Evolutionary conservation across 2,888 invertebrate species (phyloP), one percentile per base, ranked within the genome.

Genomic region (Nasonia oneida): DNA sequence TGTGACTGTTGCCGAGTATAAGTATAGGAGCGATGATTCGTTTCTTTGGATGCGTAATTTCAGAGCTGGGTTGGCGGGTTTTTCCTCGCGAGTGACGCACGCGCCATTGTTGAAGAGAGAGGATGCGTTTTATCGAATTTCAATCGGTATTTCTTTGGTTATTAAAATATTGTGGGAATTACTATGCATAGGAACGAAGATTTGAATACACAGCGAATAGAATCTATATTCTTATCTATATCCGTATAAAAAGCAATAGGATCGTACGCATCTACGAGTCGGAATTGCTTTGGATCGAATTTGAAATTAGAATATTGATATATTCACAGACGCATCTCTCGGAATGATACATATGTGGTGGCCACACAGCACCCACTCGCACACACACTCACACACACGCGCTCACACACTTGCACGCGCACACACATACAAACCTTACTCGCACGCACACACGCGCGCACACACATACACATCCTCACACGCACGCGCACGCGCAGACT

Each of bases 11-110:
- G 47, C 10, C 47, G 8, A 23, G 23, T 33, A 29, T 29, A 47
- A 10, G 5, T 70, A 33, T 6, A n/a, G 4, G 73, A 42, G 18
- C 23, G 42, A 14, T 73, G 3, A 33, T 67, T 33, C 47, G 42
- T 47, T 39, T 73, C 47, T 73, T 42, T 71, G 18, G 5, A 53
- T 39, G 71, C 73, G 73, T 73, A 73, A 73, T 73, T n/a, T 73
- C 37, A 71, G 71, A 10, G 14, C 3, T 47, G 73, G 23, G 23
- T n/a, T 12, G 8, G n/a, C 14, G 18, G n/a, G 42, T 57, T 64
- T 64, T 64, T 64, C 10, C 64, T 29, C 29, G 6, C 8, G 64
- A 64, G 23, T 23, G 23, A n/a, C 64, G 5, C 18, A 23, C 10
- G n/a, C 33, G 14, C 29, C 67, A 33, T 67, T 67, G 67, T 67